A percentile compares a stretch with the other conserved stretches of the same genome.
Evolutionary conservation across 2,888 invertebrate species (phyloP).

Genomic region (Altica lythri): DNA sequence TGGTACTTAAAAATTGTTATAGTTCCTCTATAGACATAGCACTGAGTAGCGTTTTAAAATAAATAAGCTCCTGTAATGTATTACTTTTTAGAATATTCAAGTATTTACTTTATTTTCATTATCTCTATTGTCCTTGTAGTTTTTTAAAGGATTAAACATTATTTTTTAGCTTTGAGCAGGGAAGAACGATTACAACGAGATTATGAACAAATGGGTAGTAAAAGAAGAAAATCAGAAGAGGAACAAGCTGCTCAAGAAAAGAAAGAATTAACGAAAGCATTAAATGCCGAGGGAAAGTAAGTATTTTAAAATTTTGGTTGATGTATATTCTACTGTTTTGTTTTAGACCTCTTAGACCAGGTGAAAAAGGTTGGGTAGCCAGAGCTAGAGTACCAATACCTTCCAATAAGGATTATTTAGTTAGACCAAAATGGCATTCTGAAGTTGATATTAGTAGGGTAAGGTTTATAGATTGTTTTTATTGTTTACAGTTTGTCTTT

Average conservation of each 20-base stretch:
- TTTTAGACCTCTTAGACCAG: conserved; percentile 78
- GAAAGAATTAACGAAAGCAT: conserved; percentile 68
- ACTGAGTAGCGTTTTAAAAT: no score
- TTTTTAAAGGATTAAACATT: conserved; percentile 11
- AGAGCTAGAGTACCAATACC: conserved; percentile 94
- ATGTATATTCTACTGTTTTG: conserved; percentile 3
- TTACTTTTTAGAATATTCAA: no score
- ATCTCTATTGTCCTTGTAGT: no score
- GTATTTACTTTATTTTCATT: no score
- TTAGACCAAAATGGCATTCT: conserved; percentile 88
- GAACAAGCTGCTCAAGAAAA: conserved; percentile 58
- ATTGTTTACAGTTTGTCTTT: no score
- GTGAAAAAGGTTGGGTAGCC: conserved; percentile 94
- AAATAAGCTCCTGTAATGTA: no score
- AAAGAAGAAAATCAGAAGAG: conserved; percentile 59
- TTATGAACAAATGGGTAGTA: conserved; percentile 78
- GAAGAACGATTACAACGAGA: conserved; percentile 95
- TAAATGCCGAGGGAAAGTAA: conserved; percentile 66
- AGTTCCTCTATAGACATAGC: no score
- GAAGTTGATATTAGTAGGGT: conserved; percentile 85
- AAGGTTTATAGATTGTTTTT: conserved; percentile 48
- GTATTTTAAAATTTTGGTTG: conserved; percentile 33
- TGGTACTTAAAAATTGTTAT: background rate
- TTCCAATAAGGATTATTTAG: conserved; percentile 95
- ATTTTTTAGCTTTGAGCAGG: conserved; percentile 74